A percentile compares a stretch with the other conserved stretches of the same genome.
phyloP scores from a whole-genome alignment of 2,797 vertebrate genomes.

The Phalloptychus januarius region DNA sequence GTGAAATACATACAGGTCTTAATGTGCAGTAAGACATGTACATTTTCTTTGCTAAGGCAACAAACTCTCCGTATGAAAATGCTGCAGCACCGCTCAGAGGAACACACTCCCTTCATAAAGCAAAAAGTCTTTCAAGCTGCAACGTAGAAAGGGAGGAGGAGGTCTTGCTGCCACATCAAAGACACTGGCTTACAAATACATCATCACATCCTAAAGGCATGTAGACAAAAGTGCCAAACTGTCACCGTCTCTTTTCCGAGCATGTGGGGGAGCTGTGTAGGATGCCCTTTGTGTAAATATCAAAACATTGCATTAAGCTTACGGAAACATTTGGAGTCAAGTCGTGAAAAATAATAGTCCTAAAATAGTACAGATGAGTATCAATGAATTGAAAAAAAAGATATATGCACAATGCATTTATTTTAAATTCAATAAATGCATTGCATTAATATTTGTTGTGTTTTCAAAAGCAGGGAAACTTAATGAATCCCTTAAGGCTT shows the following conservation, averaged over 20 bases:
- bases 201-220: neutral
- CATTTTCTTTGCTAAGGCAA: neutral
- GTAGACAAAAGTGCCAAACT: neutral
- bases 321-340: neutral
- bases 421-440: too few relatives aligned
- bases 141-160: neutral
- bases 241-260: neutral
- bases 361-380: neutral
- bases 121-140: neutral
- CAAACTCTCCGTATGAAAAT: neutral
- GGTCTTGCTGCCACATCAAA: constrained; percentile 8
- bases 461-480: neutral
- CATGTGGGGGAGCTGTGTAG: too few relatives aligned
- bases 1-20: neutral
- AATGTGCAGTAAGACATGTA: neutral
- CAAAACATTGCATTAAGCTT: neutral
- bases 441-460: neutral
- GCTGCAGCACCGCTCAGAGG: neutral
- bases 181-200: neutral
- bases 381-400: neutral
- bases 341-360: neutral
- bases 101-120: neutral
- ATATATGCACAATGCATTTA: too few relatives aligned
- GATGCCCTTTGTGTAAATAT: neutral
- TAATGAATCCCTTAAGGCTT: neutral